Conservation (phyloP, 1,140 invertebrate genomes). For the Mesaphorura yosii region DNA sequence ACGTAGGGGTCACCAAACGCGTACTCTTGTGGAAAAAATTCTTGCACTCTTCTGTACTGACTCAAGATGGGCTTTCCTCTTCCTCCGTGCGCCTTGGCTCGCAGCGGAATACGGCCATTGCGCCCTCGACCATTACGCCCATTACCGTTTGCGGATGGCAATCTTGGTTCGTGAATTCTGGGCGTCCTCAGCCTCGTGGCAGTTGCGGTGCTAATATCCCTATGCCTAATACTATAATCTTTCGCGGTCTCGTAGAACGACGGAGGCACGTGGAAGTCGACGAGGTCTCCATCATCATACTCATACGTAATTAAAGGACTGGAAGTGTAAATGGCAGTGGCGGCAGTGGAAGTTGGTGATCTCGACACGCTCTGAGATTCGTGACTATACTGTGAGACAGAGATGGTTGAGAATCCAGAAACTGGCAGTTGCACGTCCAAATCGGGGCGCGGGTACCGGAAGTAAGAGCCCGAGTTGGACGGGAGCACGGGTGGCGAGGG, state of each 20-base stretch:
- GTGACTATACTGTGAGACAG: constrained; percentile 10
- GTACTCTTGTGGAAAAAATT: constrained; percentile 14
- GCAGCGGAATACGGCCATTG: too few relatives aligned
- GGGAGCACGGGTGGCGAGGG: constrained; percentile 14
- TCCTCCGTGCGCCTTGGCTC: constrained; percentile 18
- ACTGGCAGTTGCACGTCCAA: constrained; percentile 9
- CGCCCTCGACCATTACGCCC: background rate
- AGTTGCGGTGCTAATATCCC: too few relatives aligned
- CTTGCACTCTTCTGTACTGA: background rate
- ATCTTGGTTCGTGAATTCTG: too few relatives aligned
- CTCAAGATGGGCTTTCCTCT: constrained; percentile 11
- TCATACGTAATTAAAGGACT: background rate
- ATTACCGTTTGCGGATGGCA: background rate
- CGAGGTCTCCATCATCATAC: background rate
- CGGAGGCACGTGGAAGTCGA: background rate
- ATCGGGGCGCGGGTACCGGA: constrained; percentile 23
- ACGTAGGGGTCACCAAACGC: constrained; percentile 17
- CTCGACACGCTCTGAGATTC: too few relatives aligned
- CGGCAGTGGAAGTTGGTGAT: constrained; percentile 8
- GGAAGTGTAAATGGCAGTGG: constrained; percentile 19
- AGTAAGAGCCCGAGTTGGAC: constrained; percentile 19
- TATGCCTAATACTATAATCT: too few relatives aligned
- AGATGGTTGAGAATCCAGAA: constrained; percentile 12
- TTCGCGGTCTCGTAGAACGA: background rate
- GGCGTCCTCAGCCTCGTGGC: too few relatives aligned